Evolutionary conservation across 2,888 invertebrate genomes (phyloP).

Genomic region (Drosophila lacicola): DNA sequence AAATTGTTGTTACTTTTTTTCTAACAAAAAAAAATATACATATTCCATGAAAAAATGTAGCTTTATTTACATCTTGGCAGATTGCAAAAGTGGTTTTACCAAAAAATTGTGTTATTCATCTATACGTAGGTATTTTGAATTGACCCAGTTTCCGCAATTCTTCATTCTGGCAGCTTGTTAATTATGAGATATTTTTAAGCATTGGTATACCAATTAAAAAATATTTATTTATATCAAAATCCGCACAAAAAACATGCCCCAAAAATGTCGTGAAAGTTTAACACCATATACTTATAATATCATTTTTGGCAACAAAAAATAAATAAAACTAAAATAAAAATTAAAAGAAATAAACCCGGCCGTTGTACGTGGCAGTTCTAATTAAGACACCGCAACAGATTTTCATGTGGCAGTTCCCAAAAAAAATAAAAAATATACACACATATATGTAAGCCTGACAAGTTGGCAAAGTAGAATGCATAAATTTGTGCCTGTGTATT

Average conservation of each 20-base stretch:
- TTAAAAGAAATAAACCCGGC: conserved; percentile 5
- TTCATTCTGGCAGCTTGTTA: conserved; percentile 18
- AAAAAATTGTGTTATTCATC: conserved; percentile 5
- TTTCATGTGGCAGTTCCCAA: conserved; percentile 29
- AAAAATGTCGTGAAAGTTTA: conserved; percentile 39
- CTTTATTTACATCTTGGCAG: conserved; percentile 13
- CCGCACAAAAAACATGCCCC: conserved; percentile 19
- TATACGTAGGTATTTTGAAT: conserved; percentile 14
- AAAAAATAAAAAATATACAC: conserved; percentile 12
- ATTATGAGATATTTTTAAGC: conserved; percentile 25
- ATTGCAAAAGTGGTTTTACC: conserved; percentile 31
- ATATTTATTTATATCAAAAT: conserved; percentile 17
- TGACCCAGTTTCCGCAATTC: conserved; percentile 31
- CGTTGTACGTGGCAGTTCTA: conserved; percentile 55
- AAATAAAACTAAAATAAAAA: conserved; percentile 9
- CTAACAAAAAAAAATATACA: conserved; percentile 6
- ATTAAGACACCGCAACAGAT: conserved; percentile 65
- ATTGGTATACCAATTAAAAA: conserved; percentile 24
- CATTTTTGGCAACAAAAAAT: conserved; percentile 13
- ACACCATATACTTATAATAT: conserved; percentile 19
- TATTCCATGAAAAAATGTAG: conserved; percentile 4
- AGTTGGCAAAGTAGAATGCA: conserved; percentile 45
- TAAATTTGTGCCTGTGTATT: conserved; percentile 12
- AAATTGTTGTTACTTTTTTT: conserved; percentile 58
- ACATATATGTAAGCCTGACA: conserved; percentile 22